A percentile compares a stretch with the other conserved stretches of the same genome.
These are phyloP conservation scores for Ceratina australensis DNA, from an alignment of 1,140 invertebrate species.

Conservation along the genomic window DNA sequence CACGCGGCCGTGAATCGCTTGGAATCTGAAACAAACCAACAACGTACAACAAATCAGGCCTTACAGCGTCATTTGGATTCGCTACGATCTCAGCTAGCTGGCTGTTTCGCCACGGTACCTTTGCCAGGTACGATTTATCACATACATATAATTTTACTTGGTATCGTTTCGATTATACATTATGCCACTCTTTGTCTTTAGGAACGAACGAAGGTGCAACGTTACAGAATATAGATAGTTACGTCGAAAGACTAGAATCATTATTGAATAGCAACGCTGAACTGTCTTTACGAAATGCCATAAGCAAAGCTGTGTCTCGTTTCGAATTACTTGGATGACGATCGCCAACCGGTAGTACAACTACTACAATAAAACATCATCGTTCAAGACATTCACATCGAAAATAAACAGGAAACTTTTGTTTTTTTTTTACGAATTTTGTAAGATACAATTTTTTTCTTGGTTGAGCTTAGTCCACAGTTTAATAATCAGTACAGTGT, in stretches of 20 bases:
- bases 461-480: constrained; percentile 9
- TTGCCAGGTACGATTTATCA: constrained; percentile 82
- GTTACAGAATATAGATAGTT: constrained; percentile 90
- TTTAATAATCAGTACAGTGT: constrained; percentile 26
- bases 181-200: constrained; percentile 68
- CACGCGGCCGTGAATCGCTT: constrained; percentile 87
- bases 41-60: constrained; percentile 87
- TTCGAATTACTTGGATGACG: constrained; percentile 78
- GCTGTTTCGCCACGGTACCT: constrained; percentile 84
- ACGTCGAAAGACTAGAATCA: constrained; percentile 89
- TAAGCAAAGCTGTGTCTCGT: constrained; percentile 72
- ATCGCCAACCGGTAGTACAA: constrained; percentile 65
- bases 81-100: constrained; percentile 84
- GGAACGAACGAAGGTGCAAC: constrained; percentile 86
- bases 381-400: constrained; percentile 74
- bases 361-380: constrained; percentile 69
- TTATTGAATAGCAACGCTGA: constrained; percentile 76
- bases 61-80: constrained; percentile 89
- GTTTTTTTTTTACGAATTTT: constrained; percentile 43
- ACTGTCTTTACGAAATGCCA: constrained; percentile 69
- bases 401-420: constrained; percentile 62
- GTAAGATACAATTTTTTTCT: constrained; percentile 39
- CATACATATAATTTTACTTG: constrained; percentile 38
- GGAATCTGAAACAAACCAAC: constrained; percentile 87
- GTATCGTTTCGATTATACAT: constrained; percentile 20